phyloP scores from a whole-genome alignment of 2,797 vertebrate species.

The Anguilla megastoma region DNA sequence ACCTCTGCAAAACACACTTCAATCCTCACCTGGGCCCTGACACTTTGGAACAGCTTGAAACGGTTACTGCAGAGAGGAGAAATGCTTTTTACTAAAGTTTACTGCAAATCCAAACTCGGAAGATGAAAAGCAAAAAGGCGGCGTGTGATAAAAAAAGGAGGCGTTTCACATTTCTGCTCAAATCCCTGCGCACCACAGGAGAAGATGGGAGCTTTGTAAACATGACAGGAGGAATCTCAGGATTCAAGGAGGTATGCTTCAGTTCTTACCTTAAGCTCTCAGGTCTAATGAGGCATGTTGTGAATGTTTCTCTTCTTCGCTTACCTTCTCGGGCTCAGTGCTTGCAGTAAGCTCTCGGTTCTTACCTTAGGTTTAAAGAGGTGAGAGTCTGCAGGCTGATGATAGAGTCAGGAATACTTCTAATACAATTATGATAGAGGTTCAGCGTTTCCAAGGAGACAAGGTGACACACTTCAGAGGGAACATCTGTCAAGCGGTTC shows the following conservation, averaged over 20 bases:
- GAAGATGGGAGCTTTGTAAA: background rate
- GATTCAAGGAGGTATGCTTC: background rate
- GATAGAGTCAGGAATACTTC: conserved; percentile 85
- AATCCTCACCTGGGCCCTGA: background rate
- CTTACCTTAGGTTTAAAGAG: conserved; percentile 88
- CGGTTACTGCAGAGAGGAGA: background rate
- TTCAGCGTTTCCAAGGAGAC: conserved; percentile 90
- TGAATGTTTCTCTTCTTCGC: conserved; percentile 64
- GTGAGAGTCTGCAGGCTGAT: conserved; percentile 86
- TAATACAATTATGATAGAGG: conserved; percentile 93
- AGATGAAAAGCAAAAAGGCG: background rate
- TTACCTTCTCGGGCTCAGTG: conserved; percentile 73
- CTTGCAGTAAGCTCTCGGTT: background rate
- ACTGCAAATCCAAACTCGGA: background rate
- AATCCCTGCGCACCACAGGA: background rate
- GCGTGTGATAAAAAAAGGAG: background rate
- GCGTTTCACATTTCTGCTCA: background rate
- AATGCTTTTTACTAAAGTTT: background rate
- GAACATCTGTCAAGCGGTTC: conserved; percentile 86
- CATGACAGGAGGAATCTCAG: background rate
- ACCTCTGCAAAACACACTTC: background rate
- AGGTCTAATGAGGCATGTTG: conserved; percentile 80
- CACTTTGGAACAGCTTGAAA: background rate
- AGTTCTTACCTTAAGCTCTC: conserved; percentile 72
- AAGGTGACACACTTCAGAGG: conserved; percentile 83